Evolutionary conservation across 2,113 vertebrate species (phyloP).

Genomic region (Osmerus mordax): DNA sequence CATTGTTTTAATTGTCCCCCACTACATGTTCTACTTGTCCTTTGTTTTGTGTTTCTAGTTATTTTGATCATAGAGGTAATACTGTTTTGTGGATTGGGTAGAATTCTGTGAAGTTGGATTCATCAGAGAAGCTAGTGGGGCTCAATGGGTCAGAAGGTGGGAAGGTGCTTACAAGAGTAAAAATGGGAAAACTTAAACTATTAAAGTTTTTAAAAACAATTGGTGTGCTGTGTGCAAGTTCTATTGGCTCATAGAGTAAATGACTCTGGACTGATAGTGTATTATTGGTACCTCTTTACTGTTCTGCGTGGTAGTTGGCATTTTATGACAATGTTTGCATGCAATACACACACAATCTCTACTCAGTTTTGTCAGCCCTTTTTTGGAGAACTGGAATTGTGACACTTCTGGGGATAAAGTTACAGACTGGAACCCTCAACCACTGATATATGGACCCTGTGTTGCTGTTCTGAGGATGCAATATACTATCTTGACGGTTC

Average conservation of each 20-base stretch:
- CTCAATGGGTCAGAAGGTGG: slow-evolving; percentile 45
- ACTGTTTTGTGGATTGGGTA: slow-evolving; percentile 38
- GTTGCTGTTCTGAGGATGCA: neutral
- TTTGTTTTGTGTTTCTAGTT: slow-evolving; percentile 58
- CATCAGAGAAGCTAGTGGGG: slow-evolving; percentile 33
- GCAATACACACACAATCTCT: neutral
- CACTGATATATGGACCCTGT: neutral
- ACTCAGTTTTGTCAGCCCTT: neutral
- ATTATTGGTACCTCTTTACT: no score
- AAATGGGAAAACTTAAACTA: slow-evolving; percentile 62
- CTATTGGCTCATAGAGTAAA: neutral
- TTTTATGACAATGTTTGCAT: no score
- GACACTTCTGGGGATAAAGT: neutral
- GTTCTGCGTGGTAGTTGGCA: no score
- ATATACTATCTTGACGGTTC: neutral
- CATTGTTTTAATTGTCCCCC: slow-evolving; percentile 20
- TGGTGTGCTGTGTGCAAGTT: slow-evolving; percentile 27
- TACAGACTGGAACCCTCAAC: neutral
- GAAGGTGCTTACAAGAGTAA: slow-evolving; percentile 37
- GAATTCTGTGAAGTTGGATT: slow-evolving; percentile 40
- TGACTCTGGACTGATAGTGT: no score
- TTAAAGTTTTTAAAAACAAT: slow-evolving; percentile 76
- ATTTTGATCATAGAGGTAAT: slow-evolving; percentile 81
- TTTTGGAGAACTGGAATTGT: slow-evolving; percentile 3
- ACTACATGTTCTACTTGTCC: slow-evolving; percentile 46